Conservation (phyloP, 2,113 vertebrate species). For the Ginglymostoma cirratum region DNA sequence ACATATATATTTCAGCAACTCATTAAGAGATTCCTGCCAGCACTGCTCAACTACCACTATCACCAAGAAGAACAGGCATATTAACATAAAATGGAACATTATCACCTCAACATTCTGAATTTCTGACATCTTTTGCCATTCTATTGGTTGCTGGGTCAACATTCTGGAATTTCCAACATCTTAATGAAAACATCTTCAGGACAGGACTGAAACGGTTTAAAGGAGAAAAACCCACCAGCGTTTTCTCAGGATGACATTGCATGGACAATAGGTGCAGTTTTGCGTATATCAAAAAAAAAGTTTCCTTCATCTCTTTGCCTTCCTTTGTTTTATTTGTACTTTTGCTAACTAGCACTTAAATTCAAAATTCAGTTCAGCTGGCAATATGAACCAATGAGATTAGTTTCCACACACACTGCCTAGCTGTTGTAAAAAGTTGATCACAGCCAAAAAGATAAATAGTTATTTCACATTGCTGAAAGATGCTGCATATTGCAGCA, state of each 20-base stretch:
- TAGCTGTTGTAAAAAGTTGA: not conserved
- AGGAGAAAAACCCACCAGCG: not conserved
- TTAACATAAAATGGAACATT: not conserved
- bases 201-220: not conserved
- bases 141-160: not conserved
- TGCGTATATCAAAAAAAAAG: not conserved
- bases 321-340: not conserved
- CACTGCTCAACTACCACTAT: not conserved
- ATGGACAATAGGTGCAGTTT: not conserved
- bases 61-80: not conserved
- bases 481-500: not conserved
- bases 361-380: not conserved
- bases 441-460: not conserved
- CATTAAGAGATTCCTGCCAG: not conserved
- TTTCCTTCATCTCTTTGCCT: not conserved
- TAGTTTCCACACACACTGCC: not conserved
- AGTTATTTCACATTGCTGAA: not conserved
- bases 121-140: not conserved
- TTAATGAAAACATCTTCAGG: not conserved
- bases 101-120: not conserved
- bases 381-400: not conserved
- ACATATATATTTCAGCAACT: not conserved
- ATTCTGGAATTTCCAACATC: not conserved
- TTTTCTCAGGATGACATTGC: not conserved
- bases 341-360: not conserved